Evolutionary conservation across 2,113 vertebrate genomes (phyloP).

Genomic region (Chionomys nivalis): DNA sequence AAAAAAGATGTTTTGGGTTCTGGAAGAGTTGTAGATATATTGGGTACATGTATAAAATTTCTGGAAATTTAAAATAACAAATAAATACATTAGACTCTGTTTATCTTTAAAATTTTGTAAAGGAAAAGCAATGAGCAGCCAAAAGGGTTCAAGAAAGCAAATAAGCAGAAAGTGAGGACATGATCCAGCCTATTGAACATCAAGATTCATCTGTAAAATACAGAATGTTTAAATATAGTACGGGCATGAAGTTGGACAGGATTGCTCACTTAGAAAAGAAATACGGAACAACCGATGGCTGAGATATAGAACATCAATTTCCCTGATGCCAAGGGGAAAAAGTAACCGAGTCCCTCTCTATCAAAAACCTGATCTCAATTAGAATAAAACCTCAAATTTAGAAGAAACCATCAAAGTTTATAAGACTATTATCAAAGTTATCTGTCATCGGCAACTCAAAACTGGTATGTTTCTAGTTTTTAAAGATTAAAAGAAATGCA

Average conservation of each 20-base stretch:
- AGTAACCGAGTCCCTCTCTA: background rate
- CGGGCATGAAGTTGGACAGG: background rate
- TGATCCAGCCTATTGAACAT: background rate
- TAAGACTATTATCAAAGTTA: background rate
- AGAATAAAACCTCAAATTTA: background rate
- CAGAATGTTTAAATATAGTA: background rate
- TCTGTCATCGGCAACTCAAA: background rate
- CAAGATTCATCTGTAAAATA: background rate
- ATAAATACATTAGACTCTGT: background rate
- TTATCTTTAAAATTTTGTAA: slow-evolving; percentile 6
- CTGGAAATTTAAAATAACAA: background rate
- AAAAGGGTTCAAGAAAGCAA: background rate
- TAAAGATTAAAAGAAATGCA: background rate
- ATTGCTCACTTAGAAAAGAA: background rate
- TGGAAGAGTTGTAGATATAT: background rate
- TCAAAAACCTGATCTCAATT: background rate
- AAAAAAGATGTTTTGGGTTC: background rate
- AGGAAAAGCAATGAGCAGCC: background rate
- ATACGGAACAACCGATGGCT: background rate
- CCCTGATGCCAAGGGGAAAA: background rate
- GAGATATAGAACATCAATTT: too few relatives aligned
- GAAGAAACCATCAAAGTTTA: background rate
- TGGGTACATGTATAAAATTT: background rate
- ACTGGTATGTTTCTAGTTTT: background rate
- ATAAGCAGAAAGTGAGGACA: background rate